Evolutionary conservation across 2,888 invertebrate species (phyloP).

Genomic region (Drosophila percnosoma): DNA sequence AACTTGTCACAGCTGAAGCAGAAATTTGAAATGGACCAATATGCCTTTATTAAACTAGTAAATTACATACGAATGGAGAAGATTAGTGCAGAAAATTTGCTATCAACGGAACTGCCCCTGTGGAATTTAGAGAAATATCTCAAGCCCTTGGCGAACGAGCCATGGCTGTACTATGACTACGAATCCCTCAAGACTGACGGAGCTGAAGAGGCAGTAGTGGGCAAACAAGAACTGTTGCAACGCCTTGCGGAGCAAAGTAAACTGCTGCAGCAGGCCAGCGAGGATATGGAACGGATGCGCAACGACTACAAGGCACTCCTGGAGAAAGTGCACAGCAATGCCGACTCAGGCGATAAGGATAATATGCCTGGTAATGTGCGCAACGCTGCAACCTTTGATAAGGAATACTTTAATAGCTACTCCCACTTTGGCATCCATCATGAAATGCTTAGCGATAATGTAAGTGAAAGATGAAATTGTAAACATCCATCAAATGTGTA

Average conservation of each 20-base stretch:
- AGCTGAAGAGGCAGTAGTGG: neutral
- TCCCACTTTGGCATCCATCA: slow-evolving; percentile 96
- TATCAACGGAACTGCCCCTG: slow-evolving; percentile 85
- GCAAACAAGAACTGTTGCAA: slow-evolving; percentile 84
- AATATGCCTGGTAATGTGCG: slow-evolving; percentile 75
- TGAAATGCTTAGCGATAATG: slow-evolving; percentile 95
- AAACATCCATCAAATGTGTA: neutral
- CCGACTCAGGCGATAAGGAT: slow-evolving; percentile 4
- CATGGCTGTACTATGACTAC: slow-evolving; percentile 91
- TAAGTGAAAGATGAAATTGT: neutral
- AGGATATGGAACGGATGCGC: slow-evolving; percentile 81
- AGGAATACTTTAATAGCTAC: slow-evolving; percentile 92
- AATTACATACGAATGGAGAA: slow-evolving; percentile 91
- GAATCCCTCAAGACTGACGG: slow-evolving; percentile 59
- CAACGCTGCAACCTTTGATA: slow-evolving; percentile 85
- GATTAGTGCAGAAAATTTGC: slow-evolving; percentile 86
- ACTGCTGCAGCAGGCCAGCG: slow-evolving; percentile 87
- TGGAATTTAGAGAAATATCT: slow-evolving; percentile 93
- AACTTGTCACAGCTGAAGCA: slow-evolving; percentile 88
- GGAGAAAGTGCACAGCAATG: slow-evolving; percentile 62
- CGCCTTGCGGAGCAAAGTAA: slow-evolving; percentile 86
- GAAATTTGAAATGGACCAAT: slow-evolving; percentile 92
- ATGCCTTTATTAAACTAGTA: slow-evolving; percentile 92
- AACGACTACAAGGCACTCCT: slow-evolving; percentile 72
- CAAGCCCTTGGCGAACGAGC: slow-evolving; percentile 90